Evolutionary conservation across 2,113 vertebrate genomes (phyloP), one percentile per base, ranked within the genome.

Genomic region (Nibea albiflora): DNA sequence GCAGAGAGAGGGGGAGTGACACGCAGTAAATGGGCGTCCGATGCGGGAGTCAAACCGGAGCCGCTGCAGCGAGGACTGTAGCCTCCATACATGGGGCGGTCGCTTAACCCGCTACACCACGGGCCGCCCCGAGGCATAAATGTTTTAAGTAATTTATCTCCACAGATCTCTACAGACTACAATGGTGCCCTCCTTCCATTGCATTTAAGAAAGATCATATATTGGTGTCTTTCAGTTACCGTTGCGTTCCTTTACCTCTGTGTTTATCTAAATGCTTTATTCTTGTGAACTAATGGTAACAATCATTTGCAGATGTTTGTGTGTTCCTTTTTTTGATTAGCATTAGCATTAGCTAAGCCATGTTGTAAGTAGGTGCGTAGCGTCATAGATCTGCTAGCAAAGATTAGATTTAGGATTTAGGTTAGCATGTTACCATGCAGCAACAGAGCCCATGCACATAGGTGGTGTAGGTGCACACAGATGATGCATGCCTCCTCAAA

Each of bases 221-320:
- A 26, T 24, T 26, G 10, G 19, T 60, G 26, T 52, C 53, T 35
- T 24, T 62, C 16, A 39, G 20, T 28, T 11, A 60, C 28, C 0
- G 0, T 42, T 54, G 17, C 4, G 22, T 64, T 15, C 58, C 7
- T 35, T 57, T 39, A 46, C 20, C 20, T n/a, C 28, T 26, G 8
- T 60, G 22, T 73, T 60, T 14, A 24, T 81, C 64, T 35, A n/a
- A 5, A 63, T 26, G 15, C 70, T 35, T 8, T 8, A 35, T 35
- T 35, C 35, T 35, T 35, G 35, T 35, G 35, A 35, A 35, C 35
- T 35, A 81, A 74, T 11, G 16, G 31, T 80, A 24, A 50, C 31
- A n/a, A 20, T 46, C 4, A 10, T 85, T 67, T 63, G 15, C 16
- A 17, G 28, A 31, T 66, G n/a, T 80, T 19, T 86, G 0, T 74